Evolutionary conservation across 2,113 vertebrate species (phyloP).

Genomic region (Hippocampus comes): DNA sequence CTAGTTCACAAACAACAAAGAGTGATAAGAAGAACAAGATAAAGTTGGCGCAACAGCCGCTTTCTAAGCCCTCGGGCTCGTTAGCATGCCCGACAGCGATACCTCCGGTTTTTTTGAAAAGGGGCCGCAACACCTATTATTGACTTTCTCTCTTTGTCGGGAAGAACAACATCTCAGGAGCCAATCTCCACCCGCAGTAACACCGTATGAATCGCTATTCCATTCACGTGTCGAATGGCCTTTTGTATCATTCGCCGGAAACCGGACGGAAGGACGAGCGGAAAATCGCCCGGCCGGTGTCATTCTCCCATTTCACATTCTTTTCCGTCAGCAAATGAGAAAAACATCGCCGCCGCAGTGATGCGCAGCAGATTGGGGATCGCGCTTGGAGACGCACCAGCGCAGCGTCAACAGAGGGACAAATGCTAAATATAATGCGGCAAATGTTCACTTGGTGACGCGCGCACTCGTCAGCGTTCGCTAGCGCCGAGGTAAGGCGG

Average conservation of each 20-base stretch:
- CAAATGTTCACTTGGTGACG: slow-evolving; percentile 1
- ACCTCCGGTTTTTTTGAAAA: not conserved
- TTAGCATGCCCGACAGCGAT: slow-evolving; percentile 4
- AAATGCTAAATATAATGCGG: not conserved
- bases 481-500: not conserved
- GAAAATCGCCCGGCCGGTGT: not conserved
- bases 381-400: not conserved
- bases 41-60: not conserved
- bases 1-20: not conserved
- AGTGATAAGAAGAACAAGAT: not conserved
- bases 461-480: not conserved
- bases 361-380: not conserved
- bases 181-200: slow-evolving; percentile 9
- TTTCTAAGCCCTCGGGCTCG: not conserved
- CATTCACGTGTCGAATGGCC: not conserved
- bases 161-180: slow-evolving; percentile 9
- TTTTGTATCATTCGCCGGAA: not conserved
- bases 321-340: not conserved
- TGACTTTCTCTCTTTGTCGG: slow-evolving; percentile 10
- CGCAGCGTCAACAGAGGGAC: not conserved
- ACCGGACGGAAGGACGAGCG: not conserved
- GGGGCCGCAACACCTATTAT: slow-evolving; percentile 1
- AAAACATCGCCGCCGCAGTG: not conserved
- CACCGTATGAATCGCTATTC: not conserved
- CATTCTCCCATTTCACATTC: slow-evolving; percentile 2